Evolutionary conservation across 2,113 vertebrate genomes (phyloP).

Genomic region (Platichthys stellatus): DNA sequence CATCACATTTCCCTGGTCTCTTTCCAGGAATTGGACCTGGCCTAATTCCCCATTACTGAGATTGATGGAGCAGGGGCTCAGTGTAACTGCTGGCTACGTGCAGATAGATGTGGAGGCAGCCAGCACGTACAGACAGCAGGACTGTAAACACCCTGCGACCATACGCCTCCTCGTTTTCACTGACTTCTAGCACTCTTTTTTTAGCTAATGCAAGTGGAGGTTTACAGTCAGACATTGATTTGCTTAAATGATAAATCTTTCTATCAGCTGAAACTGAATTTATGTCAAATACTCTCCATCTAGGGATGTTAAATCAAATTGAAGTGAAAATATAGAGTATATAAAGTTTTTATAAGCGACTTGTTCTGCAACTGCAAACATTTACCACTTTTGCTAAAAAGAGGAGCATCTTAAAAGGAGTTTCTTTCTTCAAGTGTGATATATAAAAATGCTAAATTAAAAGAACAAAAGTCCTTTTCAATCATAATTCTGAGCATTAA

Average conservation of each 20-base stretch:
- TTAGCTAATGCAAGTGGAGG: neutral
- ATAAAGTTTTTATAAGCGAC: no score
- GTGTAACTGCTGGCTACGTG: constrained; percentile 21
- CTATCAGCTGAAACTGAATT: no score
- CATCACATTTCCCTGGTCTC: constrained; percentile 34
- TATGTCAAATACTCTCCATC: no score
- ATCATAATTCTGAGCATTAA: no score
- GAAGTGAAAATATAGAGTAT: no score
- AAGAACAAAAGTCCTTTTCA: no score
- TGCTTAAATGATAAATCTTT: neutral
- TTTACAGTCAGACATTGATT: neutral
- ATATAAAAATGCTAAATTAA: no score
- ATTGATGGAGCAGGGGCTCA: constrained; percentile 50
- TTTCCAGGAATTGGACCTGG: constrained; percentile 60
- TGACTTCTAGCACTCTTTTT: constrained; percentile 12
- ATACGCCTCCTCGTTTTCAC: constrained; percentile 10
- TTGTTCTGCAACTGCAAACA: no score
- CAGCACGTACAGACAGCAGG: neutral
- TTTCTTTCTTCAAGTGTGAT: no score
- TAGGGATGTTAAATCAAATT: no score
- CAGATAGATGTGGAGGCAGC: constrained; percentile 8
- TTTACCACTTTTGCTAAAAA: no score
- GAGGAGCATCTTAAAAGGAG: no score
- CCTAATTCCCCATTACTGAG: constrained; percentile 65
- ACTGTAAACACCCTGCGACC: constrained; percentile 14